Evolutionary conservation across 2,888 invertebrate genomes (phyloP).

Genomic region (Agrochola lota): DNA sequence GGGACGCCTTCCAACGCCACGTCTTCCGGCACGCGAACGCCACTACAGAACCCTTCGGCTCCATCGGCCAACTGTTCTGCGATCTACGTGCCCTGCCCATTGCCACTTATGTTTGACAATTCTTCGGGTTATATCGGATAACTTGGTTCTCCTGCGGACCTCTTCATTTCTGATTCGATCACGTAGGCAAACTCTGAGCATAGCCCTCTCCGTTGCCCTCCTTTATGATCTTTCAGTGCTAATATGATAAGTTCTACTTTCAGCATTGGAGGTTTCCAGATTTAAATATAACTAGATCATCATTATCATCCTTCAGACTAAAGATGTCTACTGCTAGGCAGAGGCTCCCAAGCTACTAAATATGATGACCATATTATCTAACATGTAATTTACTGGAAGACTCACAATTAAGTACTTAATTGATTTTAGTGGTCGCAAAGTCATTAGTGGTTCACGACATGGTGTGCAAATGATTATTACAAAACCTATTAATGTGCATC

Average conservation of each 20-base stretch:
- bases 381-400: slow-evolving; percentile 3
- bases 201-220: not conserved
- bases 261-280: not conserved
- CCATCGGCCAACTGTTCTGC: too few relatives aligned
- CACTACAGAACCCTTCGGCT: too few relatives aligned
- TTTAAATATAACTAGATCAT: not conserved
- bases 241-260: too few relatives aligned
- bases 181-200: not conserved
- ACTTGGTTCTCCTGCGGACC: not conserved
- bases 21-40: too few relatives aligned
- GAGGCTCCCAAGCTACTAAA: too few relatives aligned
- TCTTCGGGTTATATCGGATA: too few relatives aligned
- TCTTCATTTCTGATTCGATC: not conserved
- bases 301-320: not conserved
- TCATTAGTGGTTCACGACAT: slow-evolving; percentile 16
- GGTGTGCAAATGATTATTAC: slow-evolving; percentile 29
- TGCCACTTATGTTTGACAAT: too few relatives aligned
- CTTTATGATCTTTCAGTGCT: not conserved
- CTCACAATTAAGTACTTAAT: slow-evolving; percentile 2
- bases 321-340: not conserved
- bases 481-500: slow-evolving; percentile 7
- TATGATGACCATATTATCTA: too few relatives aligned
- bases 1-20: too few relatives aligned
- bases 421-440: slow-evolving; percentile 13
- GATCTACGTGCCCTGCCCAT: too few relatives aligned